Evolutionary conservation across 1,140 invertebrate genomes (phyloP), one percentile per base, ranked within the genome.

Genomic region (Atta colombica): DNA sequence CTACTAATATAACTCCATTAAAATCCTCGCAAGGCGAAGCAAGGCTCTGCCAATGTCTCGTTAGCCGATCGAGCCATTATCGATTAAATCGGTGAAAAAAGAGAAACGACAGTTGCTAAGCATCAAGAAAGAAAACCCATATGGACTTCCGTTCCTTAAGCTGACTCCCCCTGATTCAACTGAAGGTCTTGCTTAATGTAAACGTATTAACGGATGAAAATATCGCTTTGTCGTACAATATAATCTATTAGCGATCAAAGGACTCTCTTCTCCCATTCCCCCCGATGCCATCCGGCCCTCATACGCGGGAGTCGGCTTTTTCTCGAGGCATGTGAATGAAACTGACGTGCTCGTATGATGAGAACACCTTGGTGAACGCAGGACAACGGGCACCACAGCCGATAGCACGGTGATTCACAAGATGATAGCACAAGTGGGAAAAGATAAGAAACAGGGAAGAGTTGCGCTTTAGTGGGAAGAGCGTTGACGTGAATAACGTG

Each of bases 371-470:
- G 66, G 82, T 55, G 61, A 61, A 77, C 75, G 35, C 49, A 60
- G 88, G 51, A 89, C 82, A 58, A 86, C 68, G 55, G 66, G 58
- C 77, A 78, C 51, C 69, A 35, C 77, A 35, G 60, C 60, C 65
- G 82, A 77, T 77, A 35, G 68, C 72, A 35, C 55, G 63, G 84
- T 90, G 87, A 88, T 90, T 90, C 89, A 90, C 77, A 18, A 80
- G 53, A 89, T 68, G 77, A 90, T 61, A 81, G 77, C 77, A 10
- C 39, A 88, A 68, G 77, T 84, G 82, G 74, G 72, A 75, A 82
- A 86, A 87, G 81, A 84, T 63, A 55, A 75, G 80, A 84, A 75
- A 61, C 69, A 39, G 31, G 66, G 60, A 77, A 63, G 68, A 25
- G 49, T n/a, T 7, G 14, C 25, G 55, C 14, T n/a, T 35, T n/a